Percentiles rank a stretch among this genome's conserved stretches.
Evolutionary conservation across 30 jellyfish, hydroid and myxozoan genomes (phyloP).

Genomic region (Haliclystus octoradiatus): DNA sequence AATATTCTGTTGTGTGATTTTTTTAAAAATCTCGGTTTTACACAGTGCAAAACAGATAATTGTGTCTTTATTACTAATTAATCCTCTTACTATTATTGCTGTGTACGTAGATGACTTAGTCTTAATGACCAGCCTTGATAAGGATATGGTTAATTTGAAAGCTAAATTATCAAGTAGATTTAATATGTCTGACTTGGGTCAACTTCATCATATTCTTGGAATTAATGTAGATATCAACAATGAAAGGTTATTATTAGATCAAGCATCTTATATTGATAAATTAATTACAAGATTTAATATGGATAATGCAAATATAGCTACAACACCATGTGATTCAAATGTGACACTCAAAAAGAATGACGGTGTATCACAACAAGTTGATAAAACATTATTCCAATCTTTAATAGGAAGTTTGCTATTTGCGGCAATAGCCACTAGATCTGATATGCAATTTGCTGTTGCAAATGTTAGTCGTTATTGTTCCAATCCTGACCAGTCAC

Average conservation of each 20-base stretch:
- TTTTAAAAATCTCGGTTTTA: not conserved
- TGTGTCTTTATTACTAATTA: not conserved
- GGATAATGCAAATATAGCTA: constrained; percentile 16
- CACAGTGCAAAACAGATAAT: not conserved
- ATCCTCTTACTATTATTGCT: not conserved
- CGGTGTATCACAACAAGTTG: constrained; percentile 7
- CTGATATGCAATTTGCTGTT: constrained; percentile 21
- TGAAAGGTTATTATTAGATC: constrained; percentile 3
- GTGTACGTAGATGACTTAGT: constrained; percentile 2
- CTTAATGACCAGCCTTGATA: not conserved
- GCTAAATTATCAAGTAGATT: no score
- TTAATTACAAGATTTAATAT: not conserved
- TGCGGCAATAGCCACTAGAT: constrained; percentile 14
- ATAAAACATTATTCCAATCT: constrained; percentile 12
- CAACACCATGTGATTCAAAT: constrained; percentile 22
- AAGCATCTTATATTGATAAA: constrained; percentile 1
- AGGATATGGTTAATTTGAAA: no score
- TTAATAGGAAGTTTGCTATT: constrained; percentile 7
- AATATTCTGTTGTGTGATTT: not conserved
- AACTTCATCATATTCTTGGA: no score
- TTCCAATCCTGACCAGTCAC: not conserved
- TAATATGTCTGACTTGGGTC: no score
- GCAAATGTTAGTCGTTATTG: constrained; percentile 4
- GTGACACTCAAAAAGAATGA: constrained; percentile 6
- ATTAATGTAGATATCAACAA: no score